These are phyloP conservation scores for Sminthurinus signatus DNA, from an alignment of 1,140 invertebrate species.

Conservation along the genomic window DNA sequence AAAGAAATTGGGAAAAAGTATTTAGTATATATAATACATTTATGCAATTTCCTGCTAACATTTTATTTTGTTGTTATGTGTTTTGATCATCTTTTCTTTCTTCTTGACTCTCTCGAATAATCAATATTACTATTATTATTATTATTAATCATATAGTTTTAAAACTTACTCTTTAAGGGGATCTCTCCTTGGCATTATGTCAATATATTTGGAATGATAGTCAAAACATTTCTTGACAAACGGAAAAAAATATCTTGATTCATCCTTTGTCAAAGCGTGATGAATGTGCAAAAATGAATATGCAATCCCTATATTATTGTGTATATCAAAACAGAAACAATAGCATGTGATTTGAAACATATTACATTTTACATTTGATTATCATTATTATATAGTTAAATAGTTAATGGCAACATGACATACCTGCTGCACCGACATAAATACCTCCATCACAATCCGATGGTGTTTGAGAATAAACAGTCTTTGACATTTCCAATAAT, in stretches of 20 bases:
- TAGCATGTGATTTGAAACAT: constrained; percentile 45
- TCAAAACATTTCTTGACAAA: constrained; percentile 16
- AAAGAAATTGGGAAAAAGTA: neutral
- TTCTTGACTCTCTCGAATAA: neutral
- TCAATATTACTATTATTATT: neutral
- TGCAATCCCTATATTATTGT: constrained; percentile 47
- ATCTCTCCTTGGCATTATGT: neutral
- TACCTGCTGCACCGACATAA: constrained; percentile 45
- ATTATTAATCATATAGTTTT: neutral
- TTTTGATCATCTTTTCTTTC: neutral
- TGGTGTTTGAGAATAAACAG: constrained; percentile 16
- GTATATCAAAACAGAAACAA: constrained; percentile 30
- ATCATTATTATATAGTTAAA: no score
- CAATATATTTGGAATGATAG: neutral
- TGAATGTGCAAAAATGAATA: constrained; percentile 50
- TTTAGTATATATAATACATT: neutral
- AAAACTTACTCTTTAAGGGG: constrained; percentile 1
- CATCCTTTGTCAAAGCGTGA: constrained; percentile 26
- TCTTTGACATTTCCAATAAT: neutral
- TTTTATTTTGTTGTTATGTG: neutral
- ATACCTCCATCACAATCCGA: constrained; percentile 16
- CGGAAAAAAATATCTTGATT: constrained; percentile 16
- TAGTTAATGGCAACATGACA: neutral
- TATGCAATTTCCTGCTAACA: neutral
- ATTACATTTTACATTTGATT: no score